These are phyloP conservation scores for Megaleporinus macrocephalus DNA, from an alignment of 2,113 vertebrate genomes.

Conservation along the genomic window DNA sequence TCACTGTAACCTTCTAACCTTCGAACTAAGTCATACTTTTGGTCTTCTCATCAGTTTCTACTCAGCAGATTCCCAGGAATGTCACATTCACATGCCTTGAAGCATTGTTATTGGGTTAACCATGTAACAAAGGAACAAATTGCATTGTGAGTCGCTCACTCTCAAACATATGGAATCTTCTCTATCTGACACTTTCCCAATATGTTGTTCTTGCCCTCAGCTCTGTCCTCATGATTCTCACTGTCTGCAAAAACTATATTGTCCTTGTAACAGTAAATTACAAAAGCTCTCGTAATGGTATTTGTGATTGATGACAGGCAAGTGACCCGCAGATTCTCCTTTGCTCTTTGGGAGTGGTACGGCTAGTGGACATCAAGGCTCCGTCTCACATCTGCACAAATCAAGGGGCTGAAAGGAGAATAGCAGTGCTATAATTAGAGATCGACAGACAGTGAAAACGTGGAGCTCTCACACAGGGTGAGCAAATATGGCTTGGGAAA, in stretches of 20 bases:
- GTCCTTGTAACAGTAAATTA: conserved; percentile 16
- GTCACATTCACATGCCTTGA: not conserved
- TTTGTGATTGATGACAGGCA: conserved; percentile 28
- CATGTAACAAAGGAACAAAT: conserved; percentile 1
- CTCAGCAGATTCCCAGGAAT: not conserved
- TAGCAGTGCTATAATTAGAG: not conserved
- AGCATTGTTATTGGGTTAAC: not conserved
- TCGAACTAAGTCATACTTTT: not conserved
- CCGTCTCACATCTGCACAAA: conserved; percentile 2
- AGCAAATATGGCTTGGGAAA: not conserved
- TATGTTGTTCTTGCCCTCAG: not conserved
- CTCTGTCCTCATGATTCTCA: not conserved
- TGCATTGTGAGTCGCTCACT: not conserved
- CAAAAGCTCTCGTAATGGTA: not conserved
- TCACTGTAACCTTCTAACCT: too few relatives aligned
- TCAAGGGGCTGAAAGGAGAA: conserved; percentile 1
- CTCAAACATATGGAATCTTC: not conserved
- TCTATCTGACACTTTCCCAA: conserved; percentile 3
- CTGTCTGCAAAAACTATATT: not conserved
- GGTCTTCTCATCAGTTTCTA: not conserved
- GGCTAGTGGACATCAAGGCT: conserved; percentile 3
- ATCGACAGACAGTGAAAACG: not conserved
- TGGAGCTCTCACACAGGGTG: not conserved
- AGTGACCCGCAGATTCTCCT: conserved; percentile 5
- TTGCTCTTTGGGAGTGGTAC: not conserved